A percentile compares a stretch with the other conserved stretches of the same genome.
These are phyloP conservation scores for Salmo trutta DNA, from an alignment of 2,797 vertebrate genomes.

Conservation along the genomic window DNA sequence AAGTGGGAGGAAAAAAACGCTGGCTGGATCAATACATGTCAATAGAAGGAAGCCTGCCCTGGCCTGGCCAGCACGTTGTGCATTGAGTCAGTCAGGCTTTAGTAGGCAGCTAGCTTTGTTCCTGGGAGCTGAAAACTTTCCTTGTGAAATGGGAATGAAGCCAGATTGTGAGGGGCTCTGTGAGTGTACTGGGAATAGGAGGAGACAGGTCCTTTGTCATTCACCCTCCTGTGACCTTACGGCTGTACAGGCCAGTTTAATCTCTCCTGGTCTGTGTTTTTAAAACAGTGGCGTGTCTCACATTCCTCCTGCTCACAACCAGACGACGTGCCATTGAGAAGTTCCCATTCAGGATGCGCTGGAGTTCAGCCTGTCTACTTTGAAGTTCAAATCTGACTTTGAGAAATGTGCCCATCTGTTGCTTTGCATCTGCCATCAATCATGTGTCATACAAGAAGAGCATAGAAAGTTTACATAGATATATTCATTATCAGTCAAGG, in stretches of 20 bases:
- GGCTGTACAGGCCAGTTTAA: slow-evolving; percentile 19
- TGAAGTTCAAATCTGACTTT: slow-evolving; percentile 11
- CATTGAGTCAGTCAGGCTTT: neutral
- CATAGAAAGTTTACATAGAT: neutral
- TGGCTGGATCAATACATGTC: neutral
- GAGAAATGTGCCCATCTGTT: neutral
- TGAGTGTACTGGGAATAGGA: neutral
- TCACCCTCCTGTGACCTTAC: slow-evolving; percentile 29
- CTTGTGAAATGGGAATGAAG: neutral
- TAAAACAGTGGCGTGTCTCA: slow-evolving; percentile 15
- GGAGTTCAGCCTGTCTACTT: neutral
- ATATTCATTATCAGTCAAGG: neutral
- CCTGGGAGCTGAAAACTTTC: neutral
- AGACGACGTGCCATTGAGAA: neutral
- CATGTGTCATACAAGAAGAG: neutral
- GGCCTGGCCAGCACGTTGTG: neutral
- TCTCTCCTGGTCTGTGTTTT: slow-evolving; percentile 11
- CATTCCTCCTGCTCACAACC: slow-evolving; percentile 8
- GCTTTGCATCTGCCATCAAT: neutral
- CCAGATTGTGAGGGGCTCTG: neutral
- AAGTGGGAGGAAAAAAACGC: neutral
- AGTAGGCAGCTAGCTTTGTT: neutral
- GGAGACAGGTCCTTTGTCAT: slow-evolving; percentile 12
- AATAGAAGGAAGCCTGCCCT: neutral
- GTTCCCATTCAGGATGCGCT: neutral